These are phyloP conservation scores for Lapara coniferarum DNA, from an alignment of 2,888 invertebrate genomes.

Conservation along the genomic window DNA sequence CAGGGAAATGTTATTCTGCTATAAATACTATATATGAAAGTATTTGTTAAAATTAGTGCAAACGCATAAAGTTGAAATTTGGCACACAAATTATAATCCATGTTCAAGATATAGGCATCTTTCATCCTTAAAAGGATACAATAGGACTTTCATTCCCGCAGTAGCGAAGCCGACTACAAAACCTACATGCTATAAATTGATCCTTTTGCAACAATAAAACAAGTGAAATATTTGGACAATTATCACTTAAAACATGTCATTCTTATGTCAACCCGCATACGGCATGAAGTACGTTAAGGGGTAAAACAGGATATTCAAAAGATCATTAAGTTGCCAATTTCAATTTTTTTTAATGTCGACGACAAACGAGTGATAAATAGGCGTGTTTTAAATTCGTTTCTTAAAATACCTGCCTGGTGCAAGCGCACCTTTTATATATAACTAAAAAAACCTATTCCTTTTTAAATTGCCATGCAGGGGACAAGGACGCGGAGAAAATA, in stretches of 20 bases:
- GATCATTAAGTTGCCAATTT: conserved; percentile 29
- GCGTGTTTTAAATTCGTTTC: conserved; percentile 29
- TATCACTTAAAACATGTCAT: not conserved
- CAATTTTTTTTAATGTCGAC: conserved; percentile 33
- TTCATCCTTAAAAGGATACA: no score
- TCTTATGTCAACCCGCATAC: not conserved
- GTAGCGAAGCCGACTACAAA: not conserved
- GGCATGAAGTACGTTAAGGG: conserved; percentile 29
- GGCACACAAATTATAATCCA: no score
- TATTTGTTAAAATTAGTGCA: no score
- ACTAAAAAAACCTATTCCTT: conserved; percentile 24
- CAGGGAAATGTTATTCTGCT: no score
- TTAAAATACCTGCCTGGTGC: conserved; percentile 28
- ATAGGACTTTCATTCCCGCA: no score
- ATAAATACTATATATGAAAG: no score
- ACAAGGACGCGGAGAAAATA: conserved; percentile 26
- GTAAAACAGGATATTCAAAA: conserved; percentile 32
- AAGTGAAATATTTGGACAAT: not conserved
- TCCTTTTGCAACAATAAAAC: no score
- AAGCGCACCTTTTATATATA: conserved; percentile 27
- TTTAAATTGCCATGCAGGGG: conserved; percentile 25
- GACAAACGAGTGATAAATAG: conserved; percentile 39
- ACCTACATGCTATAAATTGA: not conserved
- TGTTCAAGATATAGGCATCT: no score
- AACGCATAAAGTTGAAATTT: no score